phyloP scores from a whole-genome alignment of 2,797 vertebrate species.

The Spheniscus humboldti region DNA sequence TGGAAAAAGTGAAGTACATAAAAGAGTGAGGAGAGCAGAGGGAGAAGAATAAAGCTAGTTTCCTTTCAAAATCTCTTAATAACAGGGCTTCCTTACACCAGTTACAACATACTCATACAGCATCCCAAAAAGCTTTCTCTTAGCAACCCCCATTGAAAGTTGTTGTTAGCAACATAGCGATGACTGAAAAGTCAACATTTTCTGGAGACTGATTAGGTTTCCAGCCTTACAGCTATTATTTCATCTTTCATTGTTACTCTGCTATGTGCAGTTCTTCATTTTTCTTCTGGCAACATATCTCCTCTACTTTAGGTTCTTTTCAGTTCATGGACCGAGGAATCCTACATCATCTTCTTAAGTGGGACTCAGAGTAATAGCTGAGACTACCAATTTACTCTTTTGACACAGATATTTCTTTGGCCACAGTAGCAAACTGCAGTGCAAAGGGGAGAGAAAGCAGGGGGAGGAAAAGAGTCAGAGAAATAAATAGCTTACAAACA shows the following conservation, averaged over 20 bases:
- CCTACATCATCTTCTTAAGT: not conserved
- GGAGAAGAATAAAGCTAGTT: not conserved
- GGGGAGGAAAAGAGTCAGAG: not conserved
- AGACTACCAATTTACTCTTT: not conserved
- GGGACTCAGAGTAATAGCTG: not conserved
- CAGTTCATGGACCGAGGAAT: not conserved
- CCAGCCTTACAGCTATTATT: constrained; percentile 39
- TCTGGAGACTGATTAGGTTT: constrained; percentile 27
- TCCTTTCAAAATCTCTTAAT: not conserved
- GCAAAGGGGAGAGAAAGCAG: not conserved
- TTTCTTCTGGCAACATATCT: not conserved
- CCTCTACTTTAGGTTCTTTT: not conserved
- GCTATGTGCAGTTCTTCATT: constrained; percentile 27
- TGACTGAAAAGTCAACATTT: constrained; percentile 48
- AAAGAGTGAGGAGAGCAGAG: not conserved
- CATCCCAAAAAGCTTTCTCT: not conserved
- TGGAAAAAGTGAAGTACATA: not conserved
- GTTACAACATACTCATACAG: not conserved
- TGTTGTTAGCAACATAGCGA: not conserved
- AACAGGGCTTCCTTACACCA: not conserved
- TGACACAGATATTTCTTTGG: not conserved
- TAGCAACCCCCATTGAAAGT: not conserved
- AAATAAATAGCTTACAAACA: constrained; percentile 30
- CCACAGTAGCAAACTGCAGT: not conserved
- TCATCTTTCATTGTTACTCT: constrained; percentile 30